These are phyloP conservation scores for Melanaphis sacchari DNA, from an alignment of 1,140 invertebrate species.

Conservation along the genomic window DNA sequence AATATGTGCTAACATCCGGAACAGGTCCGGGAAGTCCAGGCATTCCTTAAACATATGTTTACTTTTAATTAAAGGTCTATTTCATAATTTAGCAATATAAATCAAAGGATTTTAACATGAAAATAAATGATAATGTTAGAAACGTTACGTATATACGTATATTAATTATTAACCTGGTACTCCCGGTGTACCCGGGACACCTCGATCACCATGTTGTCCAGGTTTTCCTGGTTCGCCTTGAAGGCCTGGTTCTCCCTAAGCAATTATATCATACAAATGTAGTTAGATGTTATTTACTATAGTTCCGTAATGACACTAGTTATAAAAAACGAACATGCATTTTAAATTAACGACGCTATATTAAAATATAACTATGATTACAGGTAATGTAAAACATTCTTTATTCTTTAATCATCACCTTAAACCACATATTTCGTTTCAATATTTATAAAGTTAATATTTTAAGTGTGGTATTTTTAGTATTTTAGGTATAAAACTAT, in stretches of 20 bases:
- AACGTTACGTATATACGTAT: not conserved
- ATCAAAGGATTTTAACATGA: not conserved
- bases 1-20: slow-evolving; percentile 76
- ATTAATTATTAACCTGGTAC: slow-evolving; percentile 68
- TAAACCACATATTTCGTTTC: not conserved
- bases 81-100: not conserved
- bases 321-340: not conserved
- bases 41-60: slow-evolving; percentile 38
- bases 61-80: not conserved
- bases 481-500: not conserved
- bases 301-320: not conserved
- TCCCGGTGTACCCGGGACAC: slow-evolving; percentile 71
- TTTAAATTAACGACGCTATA: not conserved
- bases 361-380: not conserved
- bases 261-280: slow-evolving; percentile 20
- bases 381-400: not conserved
- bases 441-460: not conserved
- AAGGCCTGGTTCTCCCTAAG: slow-evolving; percentile 67
- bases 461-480: not conserved
- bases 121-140: not conserved
- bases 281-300: not conserved
- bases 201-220: slow-evolving; percentile 70
- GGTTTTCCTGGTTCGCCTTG: slow-evolving; percentile 69
- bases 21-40: slow-evolving; percentile 76
- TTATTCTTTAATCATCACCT: not conserved